A percentile compares a stretch with the other conserved stretches of the same genome.
Conservation (phyloP, 2,113 vertebrate genomes). For the Glareola pratincola region DNA sequence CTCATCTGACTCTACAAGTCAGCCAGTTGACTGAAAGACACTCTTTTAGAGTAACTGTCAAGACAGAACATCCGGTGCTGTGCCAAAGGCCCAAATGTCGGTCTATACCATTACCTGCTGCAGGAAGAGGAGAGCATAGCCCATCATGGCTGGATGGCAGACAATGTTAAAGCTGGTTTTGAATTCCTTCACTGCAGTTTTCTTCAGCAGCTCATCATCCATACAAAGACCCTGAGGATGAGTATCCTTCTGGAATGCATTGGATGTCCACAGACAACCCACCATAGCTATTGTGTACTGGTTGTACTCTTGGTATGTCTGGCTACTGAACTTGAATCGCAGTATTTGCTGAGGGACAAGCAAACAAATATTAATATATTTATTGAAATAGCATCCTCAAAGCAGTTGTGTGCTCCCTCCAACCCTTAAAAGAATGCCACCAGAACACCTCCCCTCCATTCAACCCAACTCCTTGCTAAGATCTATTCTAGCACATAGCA, state of each 20-base stretch:
- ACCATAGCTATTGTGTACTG: constrained; percentile 83
- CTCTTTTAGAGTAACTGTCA: background rate
- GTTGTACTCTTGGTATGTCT: constrained; percentile 86
- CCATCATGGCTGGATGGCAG: constrained; percentile 86
- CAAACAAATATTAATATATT: background rate
- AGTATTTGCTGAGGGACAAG: constrained; percentile 61
- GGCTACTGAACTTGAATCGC: constrained; percentile 81
- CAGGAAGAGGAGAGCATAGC: constrained; percentile 81
- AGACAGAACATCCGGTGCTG: background rate
- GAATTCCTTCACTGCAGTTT: constrained; percentile 66
- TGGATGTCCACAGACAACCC: constrained; percentile 88
- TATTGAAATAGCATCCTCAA: background rate
- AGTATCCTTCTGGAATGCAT: constrained; percentile 70
- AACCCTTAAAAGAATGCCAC: background rate
- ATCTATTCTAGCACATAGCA: background rate
- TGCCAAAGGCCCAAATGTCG: background rate
- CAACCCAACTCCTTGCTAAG: background rate
- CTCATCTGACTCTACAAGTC: background rate
- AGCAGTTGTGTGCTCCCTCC: background rate
- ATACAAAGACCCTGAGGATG: constrained; percentile 69
- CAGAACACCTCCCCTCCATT: background rate
- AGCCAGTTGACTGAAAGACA: background rate
- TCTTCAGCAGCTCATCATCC: constrained; percentile 71
- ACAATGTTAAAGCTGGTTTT: constrained; percentile 81
- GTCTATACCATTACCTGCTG: constrained; percentile 75